phyloP scores from a whole-genome alignment of 2,113 vertebrate species.

The Nymphicus hollandicus region DNA sequence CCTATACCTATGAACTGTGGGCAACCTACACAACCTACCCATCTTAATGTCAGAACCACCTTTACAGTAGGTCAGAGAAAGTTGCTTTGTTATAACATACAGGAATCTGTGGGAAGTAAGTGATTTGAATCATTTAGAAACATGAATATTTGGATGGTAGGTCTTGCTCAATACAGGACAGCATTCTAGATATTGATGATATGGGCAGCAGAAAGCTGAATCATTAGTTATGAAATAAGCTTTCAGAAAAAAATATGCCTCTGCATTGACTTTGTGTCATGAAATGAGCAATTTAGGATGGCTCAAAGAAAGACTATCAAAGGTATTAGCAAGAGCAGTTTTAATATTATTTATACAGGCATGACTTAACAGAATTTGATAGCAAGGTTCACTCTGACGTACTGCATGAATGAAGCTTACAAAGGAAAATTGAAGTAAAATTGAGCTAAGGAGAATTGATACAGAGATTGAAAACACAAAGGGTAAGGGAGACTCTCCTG shows the following conservation, averaged over 20 bases:
- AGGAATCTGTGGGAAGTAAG: neutral
- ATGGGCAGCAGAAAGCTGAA: neutral
- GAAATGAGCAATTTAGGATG: neutral
- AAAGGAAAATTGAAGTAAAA: neutral
- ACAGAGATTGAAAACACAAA: neutral
- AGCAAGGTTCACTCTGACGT: neutral
- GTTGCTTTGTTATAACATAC: neutral
- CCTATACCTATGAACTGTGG: neutral
- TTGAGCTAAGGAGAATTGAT: neutral
- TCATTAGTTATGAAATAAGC: neutral
- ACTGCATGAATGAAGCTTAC: neutral
- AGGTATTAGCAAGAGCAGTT: neutral
- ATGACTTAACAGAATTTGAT: neutral
- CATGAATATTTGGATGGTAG: neutral
- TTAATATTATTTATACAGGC: neutral
- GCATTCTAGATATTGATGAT: neutral
- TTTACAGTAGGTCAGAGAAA: rapidly evolving
- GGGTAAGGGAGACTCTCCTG: neutral
- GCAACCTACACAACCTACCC: neutral
- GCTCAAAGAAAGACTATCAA: neutral
- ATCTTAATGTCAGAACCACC: neutral
- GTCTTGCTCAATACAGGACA: neutral
- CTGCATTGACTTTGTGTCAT: neutral
- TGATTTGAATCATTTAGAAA: neutral
- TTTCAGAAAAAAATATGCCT: neutral